A percentile compares a stretch with the other conserved stretches of the same genome.
phyloP scores from a whole-genome alignment of 2,113 vertebrate genomes.

The Benitochromis conjunctus region DNA sequence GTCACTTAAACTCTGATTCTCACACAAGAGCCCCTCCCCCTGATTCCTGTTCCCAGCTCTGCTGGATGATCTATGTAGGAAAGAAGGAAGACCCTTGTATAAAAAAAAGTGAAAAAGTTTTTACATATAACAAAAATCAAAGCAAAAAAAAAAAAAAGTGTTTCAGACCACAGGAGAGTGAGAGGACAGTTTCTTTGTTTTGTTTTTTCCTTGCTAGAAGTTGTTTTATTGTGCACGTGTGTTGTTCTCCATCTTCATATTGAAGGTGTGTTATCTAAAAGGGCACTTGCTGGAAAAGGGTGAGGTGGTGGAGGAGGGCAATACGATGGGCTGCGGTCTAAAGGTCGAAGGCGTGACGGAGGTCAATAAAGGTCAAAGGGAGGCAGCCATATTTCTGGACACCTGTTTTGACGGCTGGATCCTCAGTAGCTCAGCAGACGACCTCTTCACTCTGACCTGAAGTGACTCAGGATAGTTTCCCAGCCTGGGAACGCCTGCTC shows the following conservation, averaged over 20 bases:
- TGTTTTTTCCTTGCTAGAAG: slow-evolving; percentile 43
- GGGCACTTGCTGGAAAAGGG: slow-evolving; percentile 58
- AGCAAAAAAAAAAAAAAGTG: not conserved
- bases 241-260: slow-evolving; percentile 92
- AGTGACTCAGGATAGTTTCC: slow-evolving; percentile 52
- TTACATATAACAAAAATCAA: not conserved
- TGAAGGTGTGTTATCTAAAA: slow-evolving; percentile 92
- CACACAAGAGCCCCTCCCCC: slow-evolving; percentile 41
- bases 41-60: slow-evolving; percentile 11
- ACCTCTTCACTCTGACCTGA: slow-evolving; percentile 39
- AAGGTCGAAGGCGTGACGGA: slow-evolving; percentile 32
- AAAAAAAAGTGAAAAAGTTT: slow-evolving; percentile 2
- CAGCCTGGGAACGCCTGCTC: slow-evolving; percentile 43
- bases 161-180: slow-evolving; percentile 19
- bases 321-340: slow-evolving; percentile 17
- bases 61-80: slow-evolving; percentile 14
- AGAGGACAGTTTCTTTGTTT: slow-evolving; percentile 7
- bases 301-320: slow-evolving; percentile 22
- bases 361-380: slow-evolving; percentile 32
- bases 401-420: slow-evolving; percentile 24
- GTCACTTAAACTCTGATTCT: slow-evolving; percentile 66
- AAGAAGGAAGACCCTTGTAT: slow-evolving; percentile 23
- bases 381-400: slow-evolving; percentile 34
- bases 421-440: slow-evolving; percentile 7
- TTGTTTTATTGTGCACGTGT: slow-evolving; percentile 64